Conservation (phyloP, 2,113 vertebrate genomes). For the Chaetura pelagica region DNA sequence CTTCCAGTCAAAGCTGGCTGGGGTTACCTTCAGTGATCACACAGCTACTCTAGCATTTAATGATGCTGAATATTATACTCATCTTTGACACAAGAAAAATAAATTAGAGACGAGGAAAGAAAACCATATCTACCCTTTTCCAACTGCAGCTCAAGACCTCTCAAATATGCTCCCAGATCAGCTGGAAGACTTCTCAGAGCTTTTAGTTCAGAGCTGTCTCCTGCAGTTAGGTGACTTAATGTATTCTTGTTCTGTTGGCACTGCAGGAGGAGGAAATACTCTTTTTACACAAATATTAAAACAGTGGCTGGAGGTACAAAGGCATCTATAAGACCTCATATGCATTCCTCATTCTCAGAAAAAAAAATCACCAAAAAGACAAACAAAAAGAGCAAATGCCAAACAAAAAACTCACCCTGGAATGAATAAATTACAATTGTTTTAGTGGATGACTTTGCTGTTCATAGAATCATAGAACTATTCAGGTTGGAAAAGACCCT, state of each 20-base stretch:
- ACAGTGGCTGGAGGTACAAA: neutral
- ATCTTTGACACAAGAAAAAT: neutral
- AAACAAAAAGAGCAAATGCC: too few relatives aligned
- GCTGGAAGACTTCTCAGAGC: neutral
- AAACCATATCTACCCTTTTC: neutral
- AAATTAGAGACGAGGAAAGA: neutral
- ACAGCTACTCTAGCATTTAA: neutral
- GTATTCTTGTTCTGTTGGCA: neutral
- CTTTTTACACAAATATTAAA: neutral
- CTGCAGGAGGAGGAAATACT: neutral
- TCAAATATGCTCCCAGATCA: neutral
- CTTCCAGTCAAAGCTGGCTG: neutral
- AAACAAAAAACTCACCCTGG: neutral
- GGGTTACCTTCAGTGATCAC: neutral
- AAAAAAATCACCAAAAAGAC: accelerated
- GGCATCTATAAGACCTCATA: neutral
- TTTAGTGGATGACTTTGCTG: neutral
- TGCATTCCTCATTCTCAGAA: neutral
- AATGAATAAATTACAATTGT: neutral
- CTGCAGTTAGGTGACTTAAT: neutral
- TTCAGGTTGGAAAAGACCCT: too few relatives aligned
- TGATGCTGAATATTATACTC: neutral
- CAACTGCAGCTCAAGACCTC: neutral
- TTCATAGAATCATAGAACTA: too few relatives aligned
- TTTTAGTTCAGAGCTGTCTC: neutral